Base-by-base conservation (phyloP, 2,113 vertebrate genomes). In the Asarcornis scutulata region DNA sequence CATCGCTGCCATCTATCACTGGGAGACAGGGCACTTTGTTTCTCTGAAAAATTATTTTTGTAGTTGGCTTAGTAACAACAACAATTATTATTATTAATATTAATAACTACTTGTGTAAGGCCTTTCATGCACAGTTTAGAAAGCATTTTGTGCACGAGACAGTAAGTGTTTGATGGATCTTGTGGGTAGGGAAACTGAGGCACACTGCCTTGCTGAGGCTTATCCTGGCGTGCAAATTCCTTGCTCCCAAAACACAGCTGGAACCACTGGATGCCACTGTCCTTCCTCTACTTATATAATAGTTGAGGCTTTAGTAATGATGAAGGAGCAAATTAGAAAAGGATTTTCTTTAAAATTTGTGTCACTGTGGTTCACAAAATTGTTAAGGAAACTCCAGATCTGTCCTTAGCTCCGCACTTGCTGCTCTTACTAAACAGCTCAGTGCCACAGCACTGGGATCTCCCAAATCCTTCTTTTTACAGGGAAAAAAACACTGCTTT, bases 21-120 rank as follows among this genome's bases (percentile, higher is more conserved):
- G 2, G 31, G 36, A 96, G 96, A 97, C 96, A 96, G 55, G 91
- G 83, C 85, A 82, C 93, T 97, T 95, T 90, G 91, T 97, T 97
- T 94, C 90, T 74, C 86, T 97, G 97, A 97, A 94, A 97, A 97
- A 97, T 97, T 95, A 44, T 93, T 96, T 96, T 89, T 95, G 87
- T 89, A 86, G 79, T 94, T 95, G 88, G 91, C 88, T 97, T 95
- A 92, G 92, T 85, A 95, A 88, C 92, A 96, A 91, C 93, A 96
- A 94, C 95, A 94, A 96, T 97, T 96, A 96, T 95, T 94, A 92
- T 96, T 96, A 96, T 96, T 96, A 96, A 95, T 96, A 96, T 95
- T 96, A 97, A 97, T 96, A 97, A 95, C 88, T 92, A 50, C 95
- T 92, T 92, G 77, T 82, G 83, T 84, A 85, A 88, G 62, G 62